Evolutionary conservation across 2,888 invertebrate genomes (phyloP).

Genomic region (Pollenia amentaria): DNA sequence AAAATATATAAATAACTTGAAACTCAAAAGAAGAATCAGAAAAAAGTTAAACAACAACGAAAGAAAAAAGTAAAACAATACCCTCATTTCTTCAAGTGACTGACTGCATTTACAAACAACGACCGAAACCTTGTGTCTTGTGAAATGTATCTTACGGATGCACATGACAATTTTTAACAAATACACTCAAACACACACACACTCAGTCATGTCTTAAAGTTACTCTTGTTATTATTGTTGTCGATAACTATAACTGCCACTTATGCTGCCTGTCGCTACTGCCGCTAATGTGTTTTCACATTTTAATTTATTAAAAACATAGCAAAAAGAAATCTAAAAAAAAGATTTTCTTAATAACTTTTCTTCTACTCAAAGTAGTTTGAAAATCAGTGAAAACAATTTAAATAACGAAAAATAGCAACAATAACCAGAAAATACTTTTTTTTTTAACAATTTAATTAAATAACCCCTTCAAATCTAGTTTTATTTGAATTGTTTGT

Average conservation of each 20-base stretch:
- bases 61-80: constrained; percentile 72
- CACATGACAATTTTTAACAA: constrained; percentile 73
- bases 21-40: constrained; percentile 42
- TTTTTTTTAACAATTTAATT: not conserved
- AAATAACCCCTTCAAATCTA: not conserved
- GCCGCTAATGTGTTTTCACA: constrained; percentile 35
- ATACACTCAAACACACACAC: constrained; percentile 2
- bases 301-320: constrained; percentile 23
- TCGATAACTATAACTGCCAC: not conserved
- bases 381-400: constrained; percentile 52
- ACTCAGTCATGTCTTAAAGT: not conserved
- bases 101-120: constrained; percentile 69
- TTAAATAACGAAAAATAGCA: not conserved
- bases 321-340: constrained; percentile 2
- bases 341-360: constrained; percentile 12
- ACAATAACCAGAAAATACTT: not conserved
- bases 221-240: constrained; percentile 14
- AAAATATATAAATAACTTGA: constrained; percentile 45
- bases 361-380: not conserved
- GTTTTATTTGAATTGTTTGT: constrained; percentile 14
- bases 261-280: not conserved
- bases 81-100: constrained; percentile 72
- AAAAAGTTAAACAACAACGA: constrained; percentile 40
- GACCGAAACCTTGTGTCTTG: constrained; percentile 74
- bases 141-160: constrained; percentile 75